A percentile compares a stretch with the other conserved stretches of the same genome.
Conservation (phyloP, 2,888 invertebrate species). For the Vesta saturnalis region DNA sequence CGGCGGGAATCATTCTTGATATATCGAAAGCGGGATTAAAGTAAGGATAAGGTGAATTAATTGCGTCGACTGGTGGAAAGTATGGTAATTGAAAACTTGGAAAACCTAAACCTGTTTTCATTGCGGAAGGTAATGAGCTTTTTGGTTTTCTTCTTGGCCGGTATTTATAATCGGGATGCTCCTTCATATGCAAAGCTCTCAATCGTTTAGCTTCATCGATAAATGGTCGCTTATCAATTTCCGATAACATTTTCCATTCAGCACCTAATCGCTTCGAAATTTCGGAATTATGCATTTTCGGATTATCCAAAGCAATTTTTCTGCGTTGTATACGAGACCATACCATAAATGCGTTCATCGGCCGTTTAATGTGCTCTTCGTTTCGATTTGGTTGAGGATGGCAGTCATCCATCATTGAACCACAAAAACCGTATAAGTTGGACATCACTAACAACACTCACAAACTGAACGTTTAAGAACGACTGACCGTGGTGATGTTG, state of each 20-base stretch:
- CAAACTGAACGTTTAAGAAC: conserved; percentile 31
- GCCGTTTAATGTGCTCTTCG: conserved; percentile 90
- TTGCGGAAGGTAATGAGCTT: conserved; percentile 67
- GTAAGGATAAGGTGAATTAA: conserved; percentile 74
- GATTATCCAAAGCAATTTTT: conserved; percentile 94
- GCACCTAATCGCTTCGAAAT: conserved; percentile 92
- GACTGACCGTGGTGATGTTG: conserved; percentile 33
- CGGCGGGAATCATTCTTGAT: conserved; percentile 57
- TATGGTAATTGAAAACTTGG: conserved; percentile 73
- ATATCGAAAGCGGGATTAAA: conserved; percentile 76
- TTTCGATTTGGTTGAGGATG: conserved; percentile 38
- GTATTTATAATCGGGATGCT: conserved; percentile 93
- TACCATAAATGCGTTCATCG: conserved; percentile 99
- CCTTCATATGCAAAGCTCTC: conserved; percentile 88
- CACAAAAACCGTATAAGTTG: conserved; percentile 53
- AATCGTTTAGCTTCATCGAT: conserved; percentile 95
- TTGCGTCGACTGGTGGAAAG: conserved; percentile 69
- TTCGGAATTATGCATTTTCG: conserved; percentile 91
- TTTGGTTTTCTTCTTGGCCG: conserved; percentile 87
- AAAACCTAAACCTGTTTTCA: conserved; percentile 63
- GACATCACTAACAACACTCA: conserved; percentile 47
- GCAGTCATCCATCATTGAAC: conserved; percentile 56
- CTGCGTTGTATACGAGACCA: conserved; percentile 93
- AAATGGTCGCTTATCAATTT: conserved; percentile 90
- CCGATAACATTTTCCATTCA: conserved; percentile 91